A percentile compares a stretch with the other conserved stretches of the same genome.
phyloP scores from a whole-genome alignment of 2,113 vertebrate genomes.

The Sorex araneus region DNA sequence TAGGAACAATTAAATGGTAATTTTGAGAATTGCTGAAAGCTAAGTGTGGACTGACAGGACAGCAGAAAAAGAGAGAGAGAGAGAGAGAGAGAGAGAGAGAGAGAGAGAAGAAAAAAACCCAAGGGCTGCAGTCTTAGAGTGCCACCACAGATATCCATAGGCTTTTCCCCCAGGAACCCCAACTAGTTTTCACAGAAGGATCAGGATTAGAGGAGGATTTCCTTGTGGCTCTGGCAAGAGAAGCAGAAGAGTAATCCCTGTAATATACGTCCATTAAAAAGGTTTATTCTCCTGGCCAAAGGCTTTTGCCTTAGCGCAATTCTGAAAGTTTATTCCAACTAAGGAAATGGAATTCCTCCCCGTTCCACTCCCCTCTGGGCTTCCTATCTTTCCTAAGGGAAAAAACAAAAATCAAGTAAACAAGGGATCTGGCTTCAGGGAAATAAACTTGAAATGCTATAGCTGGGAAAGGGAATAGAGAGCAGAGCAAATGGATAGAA shows the following conservation, averaged over 20 bases:
- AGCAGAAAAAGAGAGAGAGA: too few relatives aligned
- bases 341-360: background rate
- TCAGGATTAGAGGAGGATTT: background rate
- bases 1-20: background rate
- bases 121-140: background rate
- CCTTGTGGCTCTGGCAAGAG: background rate
- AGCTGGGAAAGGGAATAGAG: background rate
- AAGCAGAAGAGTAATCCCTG: background rate
- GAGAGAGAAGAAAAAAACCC: background rate
- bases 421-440: background rate
- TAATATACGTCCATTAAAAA: background rate
- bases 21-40: background rate
- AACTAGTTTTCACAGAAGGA: background rate
- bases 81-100: too few relatives aligned
- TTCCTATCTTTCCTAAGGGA: background rate
- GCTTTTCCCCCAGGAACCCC: background rate
- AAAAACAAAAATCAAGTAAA: background rate
- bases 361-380: background rate
- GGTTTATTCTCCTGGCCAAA: background rate
- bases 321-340: conserved; percentile 40
- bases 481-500: background rate
- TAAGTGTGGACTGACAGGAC: background rate
- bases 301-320: background rate
- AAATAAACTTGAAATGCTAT: conserved; percentile 18
- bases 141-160: background rate